phyloP scores from a whole-genome alignment of 2,113 vertebrate genomes.

The Coracopsis vasa region DNA sequence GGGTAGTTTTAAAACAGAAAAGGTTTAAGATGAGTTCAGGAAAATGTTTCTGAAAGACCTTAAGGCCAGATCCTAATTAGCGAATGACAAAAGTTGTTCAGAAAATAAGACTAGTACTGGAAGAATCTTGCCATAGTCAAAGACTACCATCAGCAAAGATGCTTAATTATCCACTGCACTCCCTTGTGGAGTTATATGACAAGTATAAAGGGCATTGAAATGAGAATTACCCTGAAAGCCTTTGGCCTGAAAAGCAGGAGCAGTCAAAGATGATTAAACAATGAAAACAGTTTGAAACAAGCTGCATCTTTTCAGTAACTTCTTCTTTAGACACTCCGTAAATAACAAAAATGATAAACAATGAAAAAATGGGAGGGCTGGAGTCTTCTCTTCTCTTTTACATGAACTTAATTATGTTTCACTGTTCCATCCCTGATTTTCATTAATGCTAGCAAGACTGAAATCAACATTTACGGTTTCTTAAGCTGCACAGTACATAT shows the following conservation, averaged over 20 bases:
- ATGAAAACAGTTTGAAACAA: neutral
- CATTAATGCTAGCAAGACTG: neutral
- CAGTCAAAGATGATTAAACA: neutral
- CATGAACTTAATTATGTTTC: neutral
- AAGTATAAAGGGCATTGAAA: slow-evolving; percentile 36
- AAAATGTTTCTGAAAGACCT: slow-evolving; percentile 34
- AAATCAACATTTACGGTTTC: neutral
- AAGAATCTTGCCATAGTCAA: slow-evolving; percentile 19
- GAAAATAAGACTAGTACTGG: slow-evolving; percentile 14
- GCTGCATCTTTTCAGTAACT: neutral
- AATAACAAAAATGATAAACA: neutral
- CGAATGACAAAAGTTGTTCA: slow-evolving; percentile 13
- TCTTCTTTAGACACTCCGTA: neutral
- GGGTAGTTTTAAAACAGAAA: neutral
- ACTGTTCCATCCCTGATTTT: neutral
- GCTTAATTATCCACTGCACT: slow-evolving; percentile 52
- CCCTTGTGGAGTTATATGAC: slow-evolving; percentile 21
- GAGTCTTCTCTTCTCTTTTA: neutral
- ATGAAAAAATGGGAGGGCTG: neutral
- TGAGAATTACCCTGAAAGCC: slow-evolving; percentile 7
- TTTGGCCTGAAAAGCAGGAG: neutral
- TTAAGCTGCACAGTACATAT: neutral
- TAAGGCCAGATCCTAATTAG: slow-evolving; percentile 35
- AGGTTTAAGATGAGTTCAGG: neutral
- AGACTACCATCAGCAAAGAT: slow-evolving; percentile 43